Conservation (phyloP, 2,888 invertebrate genomes). For the Patella pellucida region DNA sequence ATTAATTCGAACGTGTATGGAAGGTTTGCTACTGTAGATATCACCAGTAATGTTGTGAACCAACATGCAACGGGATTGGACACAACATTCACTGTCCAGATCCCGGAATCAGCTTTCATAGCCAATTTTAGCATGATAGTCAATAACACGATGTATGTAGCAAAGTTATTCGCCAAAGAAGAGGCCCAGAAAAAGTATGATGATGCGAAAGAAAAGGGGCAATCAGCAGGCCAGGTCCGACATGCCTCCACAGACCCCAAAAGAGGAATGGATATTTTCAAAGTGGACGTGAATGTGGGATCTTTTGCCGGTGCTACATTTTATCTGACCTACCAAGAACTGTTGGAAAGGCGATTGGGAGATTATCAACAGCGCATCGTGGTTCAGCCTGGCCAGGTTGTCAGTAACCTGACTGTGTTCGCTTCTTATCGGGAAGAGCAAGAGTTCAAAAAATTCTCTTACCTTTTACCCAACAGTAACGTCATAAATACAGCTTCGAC, state of each 20-base stretch:
- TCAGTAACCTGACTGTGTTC: conserved; percentile 68
- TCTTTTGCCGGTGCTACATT: conserved; percentile 77
- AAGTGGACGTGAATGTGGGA: conserved; percentile 77
- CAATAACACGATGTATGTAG: conserved; percentile 51
- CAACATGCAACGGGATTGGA: conserved; percentile 54
- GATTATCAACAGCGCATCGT: conserved; percentile 79
- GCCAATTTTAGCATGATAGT: conserved; percentile 55
- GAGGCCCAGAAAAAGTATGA: conserved; percentile 60
- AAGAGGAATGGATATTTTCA: conserved; percentile 45
- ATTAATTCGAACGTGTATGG: conserved; percentile 22
- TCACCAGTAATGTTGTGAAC: conserved; percentile 28
- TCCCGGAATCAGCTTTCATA: conserved; percentile 76
- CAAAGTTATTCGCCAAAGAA: conserved; percentile 63
- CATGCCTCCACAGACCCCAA: conserved; percentile 26
- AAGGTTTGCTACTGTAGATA: conserved; percentile 30
- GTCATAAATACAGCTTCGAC: not conserved
- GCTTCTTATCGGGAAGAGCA: conserved; percentile 37
- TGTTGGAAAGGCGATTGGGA: conserved; percentile 77
- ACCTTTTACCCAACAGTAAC: conserved; percentile 30
- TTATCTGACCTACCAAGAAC: conserved; percentile 81
- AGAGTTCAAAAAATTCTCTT: conserved; percentile 34
- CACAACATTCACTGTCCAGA: conserved; percentile 77
- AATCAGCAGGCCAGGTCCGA: conserved; percentile 60
- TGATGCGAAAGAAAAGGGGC: conserved; percentile 55
- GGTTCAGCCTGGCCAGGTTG: conserved; percentile 78